Evolutionary conservation across 2,113 vertebrate genomes (phyloP), one percentile per base, ranked within the genome.

Genomic region (Sander vitreus): DNA sequence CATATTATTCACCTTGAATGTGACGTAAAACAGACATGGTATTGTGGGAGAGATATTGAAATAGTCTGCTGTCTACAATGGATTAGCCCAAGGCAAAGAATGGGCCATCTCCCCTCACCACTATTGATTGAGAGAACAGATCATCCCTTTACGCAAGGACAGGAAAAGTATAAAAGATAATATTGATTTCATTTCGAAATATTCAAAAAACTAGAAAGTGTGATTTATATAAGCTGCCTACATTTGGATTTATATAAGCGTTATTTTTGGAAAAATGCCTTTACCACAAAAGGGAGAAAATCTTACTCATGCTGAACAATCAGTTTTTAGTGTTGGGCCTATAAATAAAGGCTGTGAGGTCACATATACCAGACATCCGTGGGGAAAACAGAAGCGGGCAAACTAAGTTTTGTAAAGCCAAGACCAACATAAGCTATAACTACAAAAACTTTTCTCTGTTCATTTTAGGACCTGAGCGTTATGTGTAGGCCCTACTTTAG

Each of bases 201-300:
- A 72, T 84, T 80, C 78, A 84, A 76, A 21, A 36, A 85, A 63
- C 47, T 15, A 66, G 21, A 63, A 89, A 59, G 8, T 55, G 43
- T 51, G 51, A 85, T 88, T 93, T 85, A 92, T 89, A 85, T 89
- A 93, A 92, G 81, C 89, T 90, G 87, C 88, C 91, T 86, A 86
- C 82, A 77, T 85, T 73, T 67, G 12, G 62, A 65, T 87, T 90
- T 90, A 90, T 87, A 45, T 88, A 93, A 89, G 84, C 68, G 45
- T 57, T 89, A 86, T 86, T 89, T 78, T 75, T 10, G 10, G 9
- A 36, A 50, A 78, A 43, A 63, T 60, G 71, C 19, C 67, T 72
- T 78, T 59, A 45, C 60, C 36, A 76, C 47, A 30, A 53, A 76
- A 16, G 18, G 14, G 33, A 9, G 12, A 36, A 36, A 15, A 23